A percentile compares a stretch with the other conserved stretches of the same genome.
Evolutionary conservation across 1,140 invertebrate species (phyloP).

Genomic region (Anastrepha obliqua): DNA sequence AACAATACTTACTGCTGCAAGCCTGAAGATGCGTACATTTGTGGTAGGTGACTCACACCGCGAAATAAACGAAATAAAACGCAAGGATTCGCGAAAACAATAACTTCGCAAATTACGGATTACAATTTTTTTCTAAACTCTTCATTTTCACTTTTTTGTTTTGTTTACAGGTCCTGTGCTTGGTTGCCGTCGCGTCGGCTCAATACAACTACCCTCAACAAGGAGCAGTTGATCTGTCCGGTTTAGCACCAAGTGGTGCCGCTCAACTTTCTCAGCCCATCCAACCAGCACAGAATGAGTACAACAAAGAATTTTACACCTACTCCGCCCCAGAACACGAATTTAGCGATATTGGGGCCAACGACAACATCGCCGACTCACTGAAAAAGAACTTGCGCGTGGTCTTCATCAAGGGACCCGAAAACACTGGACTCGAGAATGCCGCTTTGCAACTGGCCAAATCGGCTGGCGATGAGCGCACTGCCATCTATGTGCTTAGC

Average conservation of each 20-base stretch:
- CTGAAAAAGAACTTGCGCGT: constrained; percentile 67
- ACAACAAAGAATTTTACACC: constrained; percentile 70
- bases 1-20: constrained; percentile 55
- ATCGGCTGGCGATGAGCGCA: constrained; percentile 67
- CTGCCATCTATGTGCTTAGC: constrained; percentile 69
- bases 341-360: constrained; percentile 63
- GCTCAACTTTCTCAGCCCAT: constrained; percentile 20
- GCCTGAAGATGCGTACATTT: constrained; percentile 66
- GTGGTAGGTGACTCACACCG: constrained; percentile 59
- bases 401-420: constrained; percentile 71
- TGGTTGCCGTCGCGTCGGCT: constrained; percentile 56
- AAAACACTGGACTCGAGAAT: constrained; percentile 67
- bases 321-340: constrained; percentile 67
- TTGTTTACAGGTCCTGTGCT: constrained; percentile 55
- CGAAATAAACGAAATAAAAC: background rate
- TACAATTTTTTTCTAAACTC: too few species aligned
- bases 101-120: background rate
- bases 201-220: constrained; percentile 55
- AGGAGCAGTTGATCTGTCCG: background rate
- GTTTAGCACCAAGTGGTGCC: background rate
- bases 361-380: constrained; percentile 61
- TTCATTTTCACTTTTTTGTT: too few species aligned
- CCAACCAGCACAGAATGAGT: constrained; percentile 57
- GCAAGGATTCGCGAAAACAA: background rate
- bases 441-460: constrained; percentile 68